Conservation (phyloP, 2,888 invertebrate genomes). For the Dryocosmus kuriphilus region DNA sequence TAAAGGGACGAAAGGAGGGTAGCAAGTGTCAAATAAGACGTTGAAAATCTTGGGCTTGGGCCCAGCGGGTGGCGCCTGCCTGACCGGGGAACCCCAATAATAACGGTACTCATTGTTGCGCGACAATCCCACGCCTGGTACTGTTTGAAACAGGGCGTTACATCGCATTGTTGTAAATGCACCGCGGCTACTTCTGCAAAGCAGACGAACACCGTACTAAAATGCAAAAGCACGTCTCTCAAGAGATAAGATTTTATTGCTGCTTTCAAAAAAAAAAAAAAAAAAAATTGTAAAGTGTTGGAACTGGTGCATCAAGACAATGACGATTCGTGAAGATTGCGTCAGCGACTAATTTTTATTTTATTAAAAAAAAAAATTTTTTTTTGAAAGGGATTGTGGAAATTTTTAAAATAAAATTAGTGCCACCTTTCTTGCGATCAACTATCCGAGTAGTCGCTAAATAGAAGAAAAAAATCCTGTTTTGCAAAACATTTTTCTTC, state of each 20-base stretch:
- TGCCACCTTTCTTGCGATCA: too few relatives aligned
- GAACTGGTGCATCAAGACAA: too few relatives aligned
- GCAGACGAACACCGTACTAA: constrained; percentile 46
- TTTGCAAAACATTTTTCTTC: too few relatives aligned
- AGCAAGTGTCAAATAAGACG: constrained; percentile 37
- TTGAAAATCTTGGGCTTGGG: constrained; percentile 51
- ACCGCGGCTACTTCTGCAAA: constrained; percentile 57
- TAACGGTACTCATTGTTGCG: constrained; percentile 68
- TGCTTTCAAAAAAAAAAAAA: background rate
- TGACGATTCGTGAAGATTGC: too few relatives aligned
- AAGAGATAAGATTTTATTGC: background rate
- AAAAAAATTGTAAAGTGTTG: background rate
- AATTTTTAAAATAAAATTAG: too few relatives aligned
- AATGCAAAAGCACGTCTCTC: background rate
- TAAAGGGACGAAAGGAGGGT: constrained; percentile 15
- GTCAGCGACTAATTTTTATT: too few relatives aligned
- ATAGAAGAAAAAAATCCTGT: too few relatives aligned
- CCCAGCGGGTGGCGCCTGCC: constrained; percentile 41
- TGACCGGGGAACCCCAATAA: constrained; percentile 58
- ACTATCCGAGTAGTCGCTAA: too few relatives aligned
- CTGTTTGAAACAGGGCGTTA: constrained; percentile 66
- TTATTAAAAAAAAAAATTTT: too few relatives aligned
- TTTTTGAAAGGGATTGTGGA: too few relatives aligned
- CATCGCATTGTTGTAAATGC: constrained; percentile 62
- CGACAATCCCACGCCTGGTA: constrained; percentile 66